Percentiles rank a stretch among this genome's conserved stretches.
Conservation (phyloP, 2,888 invertebrate species). For the Parasteatoda lunata region DNA sequence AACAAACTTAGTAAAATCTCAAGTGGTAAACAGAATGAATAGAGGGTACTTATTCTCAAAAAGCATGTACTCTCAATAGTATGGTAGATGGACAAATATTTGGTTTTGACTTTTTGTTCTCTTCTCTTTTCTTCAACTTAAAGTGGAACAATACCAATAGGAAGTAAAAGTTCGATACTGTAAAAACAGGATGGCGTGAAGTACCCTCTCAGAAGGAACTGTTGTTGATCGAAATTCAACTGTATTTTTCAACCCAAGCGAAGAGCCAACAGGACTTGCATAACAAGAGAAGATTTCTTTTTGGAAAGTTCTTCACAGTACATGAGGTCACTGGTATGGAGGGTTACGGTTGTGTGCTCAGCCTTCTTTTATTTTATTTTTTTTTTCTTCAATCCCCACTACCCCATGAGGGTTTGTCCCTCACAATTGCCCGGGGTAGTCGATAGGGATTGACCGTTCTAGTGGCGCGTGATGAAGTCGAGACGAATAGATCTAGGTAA, state of each 20-base stretch:
- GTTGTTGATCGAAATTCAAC: conserved; percentile 30
- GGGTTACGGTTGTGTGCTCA: conserved; percentile 29
- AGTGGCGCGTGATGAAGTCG: conserved; percentile 64
- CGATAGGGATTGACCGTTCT: conserved; percentile 62
- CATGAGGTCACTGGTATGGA: conserved; percentile 43
- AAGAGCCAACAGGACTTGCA: conserved; percentile 13
- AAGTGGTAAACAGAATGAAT: too few species aligned
- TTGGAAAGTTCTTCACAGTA: conserved; percentile 28
- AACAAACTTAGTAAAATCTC: too few species aligned
- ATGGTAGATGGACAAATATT: background rate
- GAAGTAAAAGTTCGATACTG: background rate
- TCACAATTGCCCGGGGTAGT: conserved; percentile 53
- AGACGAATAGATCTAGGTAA: conserved; percentile 24
- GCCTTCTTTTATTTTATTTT: conserved; percentile 16
- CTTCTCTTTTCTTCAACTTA: background rate
- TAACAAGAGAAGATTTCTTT: conserved; percentile 32
- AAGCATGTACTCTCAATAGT: background rate
- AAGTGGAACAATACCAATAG: background rate
- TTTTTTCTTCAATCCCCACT: conserved; percentile 25
- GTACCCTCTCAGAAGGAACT: background rate
- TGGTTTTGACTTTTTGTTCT: background rate
- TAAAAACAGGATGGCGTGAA: background rate
- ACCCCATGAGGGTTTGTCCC: conserved; percentile 48
- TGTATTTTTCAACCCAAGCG: background rate
- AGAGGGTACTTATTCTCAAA: too few species aligned